Conservation (phyloP, 2,888 invertebrate species). For the Melieria omissa region DNA sequence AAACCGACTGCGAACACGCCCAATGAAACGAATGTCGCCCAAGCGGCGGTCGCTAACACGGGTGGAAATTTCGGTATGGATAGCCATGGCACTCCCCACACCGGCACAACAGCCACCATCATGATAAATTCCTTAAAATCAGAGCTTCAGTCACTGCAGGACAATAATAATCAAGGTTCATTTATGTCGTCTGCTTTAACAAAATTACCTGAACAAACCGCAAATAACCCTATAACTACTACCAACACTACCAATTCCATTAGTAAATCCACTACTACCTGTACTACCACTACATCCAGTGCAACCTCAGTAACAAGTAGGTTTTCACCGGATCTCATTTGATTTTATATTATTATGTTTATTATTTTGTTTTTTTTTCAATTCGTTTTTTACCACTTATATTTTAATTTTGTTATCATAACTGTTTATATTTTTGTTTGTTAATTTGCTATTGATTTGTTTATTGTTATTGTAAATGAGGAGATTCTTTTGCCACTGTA, state of each 20-base stretch:
- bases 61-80: slow-evolving; percentile 60
- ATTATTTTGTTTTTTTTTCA: slow-evolving; percentile 25
- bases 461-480: too few species aligned
- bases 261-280: neutral
- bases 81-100: slow-evolving; percentile 56
- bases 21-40: slow-evolving; percentile 38
- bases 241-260: neutral
- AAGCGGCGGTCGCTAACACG: slow-evolving; percentile 38
- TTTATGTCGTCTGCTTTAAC: slow-evolving; percentile 60
- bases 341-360: slow-evolving; percentile 11
- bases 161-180: slow-evolving; percentile 65
- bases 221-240: slow-evolving; percentile 20
- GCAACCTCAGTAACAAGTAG: slow-evolving; percentile 51
- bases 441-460: slow-evolving; percentile 1
- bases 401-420: neutral
- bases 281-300: slow-evolving; percentile 43
- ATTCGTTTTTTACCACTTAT: neutral
- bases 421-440: slow-evolving; percentile 17
- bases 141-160: slow-evolving; percentile 58
- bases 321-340: slow-evolving; percentile 33
- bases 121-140: slow-evolving; percentile 60
- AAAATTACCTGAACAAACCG: slow-evolving; percentile 49
- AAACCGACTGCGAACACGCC: slow-evolving; percentile 23
- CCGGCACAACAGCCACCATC: slow-evolving; percentile 58
- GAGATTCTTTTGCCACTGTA: too few species aligned